Conservation (phyloP, 2,797 vertebrate species). For the Poecilia picta region DNA sequence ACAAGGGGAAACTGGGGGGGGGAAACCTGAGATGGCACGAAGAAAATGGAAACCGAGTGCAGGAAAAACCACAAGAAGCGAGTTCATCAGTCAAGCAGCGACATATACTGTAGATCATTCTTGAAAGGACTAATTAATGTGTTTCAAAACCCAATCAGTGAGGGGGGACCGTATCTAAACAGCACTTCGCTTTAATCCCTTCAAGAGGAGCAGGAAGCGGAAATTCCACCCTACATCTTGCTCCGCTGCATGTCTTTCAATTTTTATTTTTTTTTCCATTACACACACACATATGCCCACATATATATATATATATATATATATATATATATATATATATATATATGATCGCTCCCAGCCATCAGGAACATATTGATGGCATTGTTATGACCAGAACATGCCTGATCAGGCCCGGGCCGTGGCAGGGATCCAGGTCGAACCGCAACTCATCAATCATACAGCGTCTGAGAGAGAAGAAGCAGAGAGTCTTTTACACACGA, state of each 20-base stretch:
- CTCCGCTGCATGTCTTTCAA: slow-evolving; percentile 51
- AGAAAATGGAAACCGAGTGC: slow-evolving; percentile 38
- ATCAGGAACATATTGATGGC: slow-evolving; percentile 76
- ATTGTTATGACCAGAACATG: slow-evolving; percentile 79
- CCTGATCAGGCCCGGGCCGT: slow-evolving; percentile 68
- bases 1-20: not conserved
- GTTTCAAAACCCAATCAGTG: slow-evolving; percentile 66
- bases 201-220: slow-evolving; percentile 54
- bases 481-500: slow-evolving; percentile 38
- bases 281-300: slow-evolving; percentile 17
- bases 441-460: slow-evolving; percentile 75
- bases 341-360: slow-evolving; percentile 29
- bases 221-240: slow-evolving; percentile 56
- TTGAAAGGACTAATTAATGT: slow-evolving; percentile 71
- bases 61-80: slow-evolving; percentile 51
- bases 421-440: slow-evolving; percentile 70
- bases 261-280: slow-evolving; percentile 48
- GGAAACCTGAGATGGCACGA: slow-evolving; percentile 57
- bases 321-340: too few species aligned
- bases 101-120: slow-evolving; percentile 58
- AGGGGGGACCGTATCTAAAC: slow-evolving; percentile 59
- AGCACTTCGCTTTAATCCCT: slow-evolving; percentile 50
- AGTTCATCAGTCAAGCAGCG: slow-evolving; percentile 66
- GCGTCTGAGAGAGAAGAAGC: slow-evolving; percentile 46
- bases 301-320: slow-evolving; percentile 30